A percentile compares a stretch with the other conserved stretches of the same genome.
Evolutionary conservation across 1,140 invertebrate genomes (phyloP).

Genomic region (Coptotermes formosanus): DNA sequence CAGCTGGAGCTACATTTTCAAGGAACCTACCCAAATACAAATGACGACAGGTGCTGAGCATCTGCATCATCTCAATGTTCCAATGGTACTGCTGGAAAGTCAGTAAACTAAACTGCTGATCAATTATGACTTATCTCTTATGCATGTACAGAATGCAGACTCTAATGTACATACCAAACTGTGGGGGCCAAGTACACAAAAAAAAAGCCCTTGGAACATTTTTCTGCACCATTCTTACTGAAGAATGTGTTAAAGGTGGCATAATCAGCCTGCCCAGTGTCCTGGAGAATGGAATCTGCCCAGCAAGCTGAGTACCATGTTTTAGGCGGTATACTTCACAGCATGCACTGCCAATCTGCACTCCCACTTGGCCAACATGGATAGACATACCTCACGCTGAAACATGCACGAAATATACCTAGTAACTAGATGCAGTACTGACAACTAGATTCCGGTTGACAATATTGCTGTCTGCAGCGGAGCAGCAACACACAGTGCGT

Average conservation of each 20-base stretch:
- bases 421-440: no score
- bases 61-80: no score
- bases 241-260: conserved; percentile 90
- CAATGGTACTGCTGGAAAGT: no score
- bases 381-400: conserved; percentile 80
- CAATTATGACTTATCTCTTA: no score
- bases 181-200: conserved; percentile 73
- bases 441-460: no score
- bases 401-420: conserved; percentile 37
- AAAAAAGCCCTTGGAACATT: conserved; percentile 73
- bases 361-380: conserved; percentile 85
- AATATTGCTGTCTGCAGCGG: no score
- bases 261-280: conserved; percentile 66
- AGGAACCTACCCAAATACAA: no score
- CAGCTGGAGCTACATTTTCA: no score
- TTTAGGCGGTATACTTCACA: conserved; percentile 88
- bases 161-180: conserved; percentile 57
- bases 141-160: no score
- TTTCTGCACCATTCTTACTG: conserved; percentile 83
- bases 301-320: conserved; percentile 87
- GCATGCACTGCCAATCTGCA: conserved; percentile 85
- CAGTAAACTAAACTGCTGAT: no score
- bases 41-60: no score
- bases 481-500: no score
- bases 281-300: conserved; percentile 66